Base-by-base conservation (phyloP, 23 tunicate species). In the Clavelina lepadiformis region DNA sequence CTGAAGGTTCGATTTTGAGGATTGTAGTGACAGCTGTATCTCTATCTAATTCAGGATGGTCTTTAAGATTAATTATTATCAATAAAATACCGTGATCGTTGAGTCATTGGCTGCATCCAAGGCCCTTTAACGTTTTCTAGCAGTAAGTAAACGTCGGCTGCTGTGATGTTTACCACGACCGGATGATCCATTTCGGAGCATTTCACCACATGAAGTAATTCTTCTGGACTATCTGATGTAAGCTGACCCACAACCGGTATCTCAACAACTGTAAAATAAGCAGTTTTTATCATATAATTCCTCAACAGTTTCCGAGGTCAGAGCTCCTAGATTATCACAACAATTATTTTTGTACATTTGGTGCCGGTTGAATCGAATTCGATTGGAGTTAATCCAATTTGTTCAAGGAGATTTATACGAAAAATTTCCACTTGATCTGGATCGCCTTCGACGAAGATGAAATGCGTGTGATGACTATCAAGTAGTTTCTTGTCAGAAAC, bases 281-380 rank as follows among this genome's bases (percentile, higher is more conserved):
- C n/a, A n/a, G n/a, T n/a, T n/a, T n/a, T n/a, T n/a, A n/a, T n/a
- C n/a, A n/a, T n/a, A n/a, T n/a, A n/a, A n/a, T n/a, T n/a, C n/a
- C n/a, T n/a, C n/a, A n/a, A n/a, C n/a, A n/a, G n/a, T n/a, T n/a
- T n/a, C n/a, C n/a, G n/a, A n/a, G n/a, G n/a, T n/a, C n/a, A n/a
- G n/a, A n/a, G n/a, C n/a, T n/a, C n/a, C n/a, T n/a, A n/a, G n/a
- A n/a, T n/a, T n/a, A n/a, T n/a, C n/a, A 11, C 49, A 41, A 41
- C 15, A 11, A 15, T 41, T 41, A 15, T 15, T 11, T 11, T 5
- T 55, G 31, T 68, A 70, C 76, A 70, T 33, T 26, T 35, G 1
- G 76, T 70, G 33, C 60, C 19, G n/a, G 46, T 70, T 20, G 76
- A 55, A 35, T 70, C 76, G 20, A 70, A 51, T 23, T 55, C 76